These are phyloP conservation scores for Nyctibius grandis DNA, from an alignment of 2,797 vertebrate species.

Conservation along the genomic window DNA sequence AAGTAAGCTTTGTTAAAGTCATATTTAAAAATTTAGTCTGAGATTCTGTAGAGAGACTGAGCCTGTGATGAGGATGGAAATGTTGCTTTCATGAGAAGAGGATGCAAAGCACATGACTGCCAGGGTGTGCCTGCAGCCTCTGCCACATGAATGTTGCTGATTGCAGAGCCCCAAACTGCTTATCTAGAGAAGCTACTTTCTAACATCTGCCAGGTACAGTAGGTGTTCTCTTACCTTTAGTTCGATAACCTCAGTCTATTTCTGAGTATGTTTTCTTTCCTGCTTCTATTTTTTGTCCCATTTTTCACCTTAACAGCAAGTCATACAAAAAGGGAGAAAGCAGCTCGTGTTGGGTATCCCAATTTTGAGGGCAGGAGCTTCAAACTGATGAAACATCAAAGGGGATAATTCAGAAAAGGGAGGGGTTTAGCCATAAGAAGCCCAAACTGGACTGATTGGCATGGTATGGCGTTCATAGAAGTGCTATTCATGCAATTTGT, in stretches of 20 bases:
- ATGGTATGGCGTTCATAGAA: not conserved
- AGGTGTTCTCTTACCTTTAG: not conserved
- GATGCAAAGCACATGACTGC: not conserved
- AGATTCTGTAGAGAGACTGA: not conserved
- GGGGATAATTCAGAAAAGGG: not conserved
- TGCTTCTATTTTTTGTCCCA: not conserved
- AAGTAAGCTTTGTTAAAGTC: not conserved
- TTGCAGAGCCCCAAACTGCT: not conserved
- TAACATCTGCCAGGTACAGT: not conserved
- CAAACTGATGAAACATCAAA: not conserved
- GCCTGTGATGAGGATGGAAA: not conserved
- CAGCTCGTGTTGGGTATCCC: not conserved
- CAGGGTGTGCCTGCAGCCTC: fast-evolving
- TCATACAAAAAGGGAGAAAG: not conserved
- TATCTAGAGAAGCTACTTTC: not conserved
- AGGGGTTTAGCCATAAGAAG: not conserved
- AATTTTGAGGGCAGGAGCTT: not conserved
- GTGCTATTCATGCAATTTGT: not conserved
- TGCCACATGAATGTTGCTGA: not conserved
- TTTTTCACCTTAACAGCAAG: not conserved
- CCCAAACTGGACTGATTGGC: not conserved
- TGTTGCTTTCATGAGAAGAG: not conserved
- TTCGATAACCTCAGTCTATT: not conserved
- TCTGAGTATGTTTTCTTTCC: not conserved
- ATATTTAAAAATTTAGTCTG: not conserved